Base-by-base conservation (phyloP, 2,797 vertebrate species). In the Enteromius anoplus region DNA sequence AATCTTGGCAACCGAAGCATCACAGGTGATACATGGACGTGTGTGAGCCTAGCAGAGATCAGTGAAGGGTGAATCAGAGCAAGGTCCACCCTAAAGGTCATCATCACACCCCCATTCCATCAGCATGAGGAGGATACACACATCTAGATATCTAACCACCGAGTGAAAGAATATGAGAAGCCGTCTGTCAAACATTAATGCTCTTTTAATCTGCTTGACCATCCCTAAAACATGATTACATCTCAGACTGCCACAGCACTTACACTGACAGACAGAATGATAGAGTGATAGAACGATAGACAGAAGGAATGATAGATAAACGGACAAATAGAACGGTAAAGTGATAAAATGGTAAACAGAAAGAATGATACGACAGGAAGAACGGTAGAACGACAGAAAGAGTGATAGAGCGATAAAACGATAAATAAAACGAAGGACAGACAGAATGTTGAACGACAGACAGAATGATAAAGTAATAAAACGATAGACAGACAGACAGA, bases 1-100 rank as follows among this genome's bases (percentile, higher is more conserved):
- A 70, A 81, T 64, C 15, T 29, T 32, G 5, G 19, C 19, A n/a
- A 40, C 42, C n/a, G 47, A 34, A 26, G 3, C 45, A 47, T 70
- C 78, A 83, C 5, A n/a, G 81, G 53, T 55, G 72, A 84, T 66
- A 42, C 73, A 42, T 45, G 66, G 58, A 83, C 60, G 15, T 72
- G 78, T 70, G 62, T 23, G 51, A 81, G 42, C 72, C 40, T 80
- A 78, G 58, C 70, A 72, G 49, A 75, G 76, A 82, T 37, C 55
- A 80, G 42, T 51, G 62, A 42, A 9, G 17, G 37, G n/a, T 80
- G 71, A 80, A 71, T 81, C 78, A 77, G 84, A 47, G 55, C 15
- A 1, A 10, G 17, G 21, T n/a, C 55, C 66, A 47, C 23, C 66
- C 60, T 15, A 37, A 0, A 77, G 29, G 15, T 81, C 71, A 71